Conservation (phyloP, 2,797 vertebrate genomes). For the Alectoris magna region DNA sequence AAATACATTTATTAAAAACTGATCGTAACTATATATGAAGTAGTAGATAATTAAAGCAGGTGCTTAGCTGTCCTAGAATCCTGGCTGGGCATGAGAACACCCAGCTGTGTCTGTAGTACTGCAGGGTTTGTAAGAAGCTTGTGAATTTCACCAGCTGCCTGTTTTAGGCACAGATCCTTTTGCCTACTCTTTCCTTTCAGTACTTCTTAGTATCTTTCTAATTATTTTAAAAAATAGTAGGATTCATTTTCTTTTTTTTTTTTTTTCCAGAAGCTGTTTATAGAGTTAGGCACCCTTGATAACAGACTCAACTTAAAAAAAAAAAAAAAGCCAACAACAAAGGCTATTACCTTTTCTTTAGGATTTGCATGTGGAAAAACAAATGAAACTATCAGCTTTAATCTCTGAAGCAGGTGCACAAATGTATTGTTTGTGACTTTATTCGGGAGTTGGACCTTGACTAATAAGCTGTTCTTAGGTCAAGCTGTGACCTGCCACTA, state of each 20-base stretch:
- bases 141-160: accelerated
- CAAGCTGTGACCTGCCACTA: constrained; percentile 11
- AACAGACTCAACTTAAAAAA: background rate
- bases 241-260: background rate
- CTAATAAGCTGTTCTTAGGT: background rate
- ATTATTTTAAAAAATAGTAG: background rate
- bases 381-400: constrained; percentile 21
- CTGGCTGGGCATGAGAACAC: background rate
- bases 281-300: background rate
- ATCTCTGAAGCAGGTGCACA: constrained; percentile 42
- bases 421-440: background rate
- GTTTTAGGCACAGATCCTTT: background rate
- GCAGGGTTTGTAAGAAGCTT: background rate
- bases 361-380: constrained; percentile 30
- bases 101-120: background rate
- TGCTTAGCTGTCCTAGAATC: background rate
- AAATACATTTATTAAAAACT: background rate
- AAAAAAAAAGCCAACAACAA: background rate
- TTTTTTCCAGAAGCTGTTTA: background rate
- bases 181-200: background rate
- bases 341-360: background rate
- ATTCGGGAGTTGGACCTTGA: background rate
- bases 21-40: background rate
- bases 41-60: background rate
- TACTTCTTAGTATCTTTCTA: background rate